Percentiles rank a stretch among this genome's conserved stretches.
phyloP scores from a whole-genome alignment of 2,888 invertebrate genomes.

The Temnothorax unifasciatus region DNA sequence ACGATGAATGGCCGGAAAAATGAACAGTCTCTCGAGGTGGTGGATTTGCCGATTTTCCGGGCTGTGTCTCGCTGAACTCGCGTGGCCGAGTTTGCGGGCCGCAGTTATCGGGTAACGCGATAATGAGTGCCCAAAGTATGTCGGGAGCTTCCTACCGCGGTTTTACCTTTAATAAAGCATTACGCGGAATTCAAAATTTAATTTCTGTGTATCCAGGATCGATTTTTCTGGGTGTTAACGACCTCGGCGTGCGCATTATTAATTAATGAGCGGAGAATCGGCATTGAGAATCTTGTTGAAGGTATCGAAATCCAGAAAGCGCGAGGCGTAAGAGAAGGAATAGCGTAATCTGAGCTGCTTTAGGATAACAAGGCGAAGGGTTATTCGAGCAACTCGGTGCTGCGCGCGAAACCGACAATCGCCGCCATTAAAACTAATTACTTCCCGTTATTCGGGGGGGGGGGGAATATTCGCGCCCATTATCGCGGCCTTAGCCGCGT shows the following conservation, averaged over 20 bases:
- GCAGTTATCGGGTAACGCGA: slow-evolving; percentile 47
- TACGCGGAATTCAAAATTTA: not conserved
- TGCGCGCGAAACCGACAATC: slow-evolving; percentile 29
- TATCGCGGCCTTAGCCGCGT: slow-evolving; percentile 19
- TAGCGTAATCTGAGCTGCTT: slow-evolving; percentile 12
- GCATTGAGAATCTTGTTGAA: not conserved
- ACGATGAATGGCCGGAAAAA: slow-evolving; percentile 49
- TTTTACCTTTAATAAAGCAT: slow-evolving; percentile 15
- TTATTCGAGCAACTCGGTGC: slow-evolving; percentile 30
- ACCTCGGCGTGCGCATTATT: not conserved
- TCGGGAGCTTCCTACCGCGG: not conserved
- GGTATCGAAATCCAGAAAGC: not conserved
- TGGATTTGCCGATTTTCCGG: slow-evolving; percentile 37
- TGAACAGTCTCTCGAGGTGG: slow-evolving; percentile 50
- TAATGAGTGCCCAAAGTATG: slow-evolving; percentile 49
- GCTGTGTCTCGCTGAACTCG: slow-evolving; percentile 37
- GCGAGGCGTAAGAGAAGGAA: not conserved
- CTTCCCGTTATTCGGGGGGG: slow-evolving; percentile 34
- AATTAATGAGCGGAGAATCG: not conserved
- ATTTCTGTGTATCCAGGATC: not conserved
- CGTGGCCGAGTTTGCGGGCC: slow-evolving; percentile 29
- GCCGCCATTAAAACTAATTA: slow-evolving; percentile 47
- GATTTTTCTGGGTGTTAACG: not conserved
- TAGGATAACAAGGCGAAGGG: not conserved
- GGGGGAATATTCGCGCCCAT: slow-evolving; percentile 45